A percentile compares a stretch with the other conserved stretches of the same genome.
Evolutionary conservation across 2,113 vertebrate species (phyloP).

Genomic region (Campylomormyrus tamandua): DNA sequence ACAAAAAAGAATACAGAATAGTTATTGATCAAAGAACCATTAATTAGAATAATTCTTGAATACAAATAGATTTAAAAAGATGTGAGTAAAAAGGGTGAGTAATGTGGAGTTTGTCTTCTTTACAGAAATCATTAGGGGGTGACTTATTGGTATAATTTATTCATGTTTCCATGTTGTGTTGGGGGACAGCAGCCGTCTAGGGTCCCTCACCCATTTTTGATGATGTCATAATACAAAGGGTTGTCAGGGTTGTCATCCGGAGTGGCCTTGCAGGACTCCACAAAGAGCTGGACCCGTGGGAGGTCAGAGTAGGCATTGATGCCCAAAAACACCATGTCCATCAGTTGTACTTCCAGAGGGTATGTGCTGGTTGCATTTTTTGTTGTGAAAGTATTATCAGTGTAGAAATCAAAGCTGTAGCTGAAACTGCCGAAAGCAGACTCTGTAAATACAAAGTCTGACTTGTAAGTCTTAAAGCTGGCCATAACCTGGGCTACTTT

Average conservation of each 20-base stretch:
- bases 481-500: slow-evolving; percentile 49
- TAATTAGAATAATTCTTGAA: not conserved
- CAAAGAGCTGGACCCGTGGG: slow-evolving; percentile 47
- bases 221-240: slow-evolving; percentile 47
- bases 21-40: not conserved
- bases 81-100: not conserved
- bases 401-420: slow-evolving; percentile 55
- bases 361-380: slow-evolving; percentile 37
- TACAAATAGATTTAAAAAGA: not conserved
- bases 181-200: not conserved
- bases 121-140: not conserved
- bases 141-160: not conserved
- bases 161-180: not conserved
- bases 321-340: slow-evolving; percentile 51
- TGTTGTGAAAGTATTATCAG: slow-evolving; percentile 33
- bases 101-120: too few relatives aligned
- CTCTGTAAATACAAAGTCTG: slow-evolving; percentile 57
- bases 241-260: slow-evolving; percentile 51
- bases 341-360: slow-evolving; percentile 51
- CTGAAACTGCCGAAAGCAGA: slow-evolving; percentile 59
- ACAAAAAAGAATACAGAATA: not conserved
- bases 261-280: slow-evolving; percentile 63
- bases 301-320: slow-evolving; percentile 49
- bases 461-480: slow-evolving; percentile 42
- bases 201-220: slow-evolving; percentile 50